Evolutionary conservation across 2,113 vertebrate genomes (phyloP).

Genomic region (Aldabrachelys gigantea): DNA sequence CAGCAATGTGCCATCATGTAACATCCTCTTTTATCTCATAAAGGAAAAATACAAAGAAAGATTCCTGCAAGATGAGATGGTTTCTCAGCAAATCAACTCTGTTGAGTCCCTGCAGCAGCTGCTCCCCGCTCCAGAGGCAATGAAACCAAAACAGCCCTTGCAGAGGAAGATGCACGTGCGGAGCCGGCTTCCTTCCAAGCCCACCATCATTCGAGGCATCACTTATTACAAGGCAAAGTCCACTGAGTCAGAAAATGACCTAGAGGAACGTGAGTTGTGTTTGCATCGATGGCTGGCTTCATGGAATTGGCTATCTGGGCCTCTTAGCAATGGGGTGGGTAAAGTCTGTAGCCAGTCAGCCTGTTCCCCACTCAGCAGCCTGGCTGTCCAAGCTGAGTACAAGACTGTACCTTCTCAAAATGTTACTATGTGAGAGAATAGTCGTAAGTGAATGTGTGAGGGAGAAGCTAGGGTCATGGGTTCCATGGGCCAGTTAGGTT

Average conservation of each 20-base stretch:
- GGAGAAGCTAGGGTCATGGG: background rate
- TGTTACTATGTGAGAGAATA: too few species aligned
- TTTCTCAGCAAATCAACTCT: conserved; percentile 77
- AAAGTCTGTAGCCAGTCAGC: background rate
- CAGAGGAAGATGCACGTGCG: conserved; percentile 70
- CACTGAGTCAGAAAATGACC: conserved; percentile 85
- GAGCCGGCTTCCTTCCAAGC: conserved; percentile 78
- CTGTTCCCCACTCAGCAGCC: background rate
- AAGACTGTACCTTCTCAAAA: background rate
- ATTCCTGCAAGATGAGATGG: conserved; percentile 79
- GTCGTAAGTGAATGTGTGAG: background rate
- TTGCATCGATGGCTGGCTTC: accelerated
- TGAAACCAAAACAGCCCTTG: conserved; percentile 63
- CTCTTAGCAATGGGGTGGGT: background rate
- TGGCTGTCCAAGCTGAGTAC: background rate
- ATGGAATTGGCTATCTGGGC: background rate
- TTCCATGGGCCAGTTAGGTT: background rate
- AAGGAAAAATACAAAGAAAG: conserved; percentile 86
- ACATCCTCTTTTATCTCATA: background rate
- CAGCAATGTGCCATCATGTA: background rate
- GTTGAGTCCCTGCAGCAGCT: conserved; percentile 55
- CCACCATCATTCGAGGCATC: conserved; percentile 89
- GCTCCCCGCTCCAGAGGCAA: conserved; percentile 57
- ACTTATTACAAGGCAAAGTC: conserved; percentile 96
- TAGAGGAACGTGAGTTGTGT: conserved; percentile 89